Base-by-base conservation (phyloP, 2,888 invertebrate species). In the Chydorus sphaericus region DNA sequence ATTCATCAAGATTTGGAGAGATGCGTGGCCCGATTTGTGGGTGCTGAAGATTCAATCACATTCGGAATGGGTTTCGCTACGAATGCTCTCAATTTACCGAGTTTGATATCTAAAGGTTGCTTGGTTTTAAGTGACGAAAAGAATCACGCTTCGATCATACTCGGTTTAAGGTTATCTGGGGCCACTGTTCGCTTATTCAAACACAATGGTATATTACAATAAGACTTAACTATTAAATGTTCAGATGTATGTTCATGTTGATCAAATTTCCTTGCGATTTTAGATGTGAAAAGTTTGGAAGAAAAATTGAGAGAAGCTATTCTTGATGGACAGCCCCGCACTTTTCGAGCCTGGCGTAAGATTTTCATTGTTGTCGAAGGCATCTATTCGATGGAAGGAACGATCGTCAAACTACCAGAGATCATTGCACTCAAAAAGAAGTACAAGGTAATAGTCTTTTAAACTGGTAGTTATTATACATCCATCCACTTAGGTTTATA, bases 41-140 rank as follows among this genome's bases (percentile, higher is more conserved):
- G 91, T 3, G 85, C 85, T 0, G 96, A 98, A 70, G 88, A 88
- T 66, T 90, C 94, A 31, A 83, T 96, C 56, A 87, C 90, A 39
- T 90, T 93, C 71, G 93, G 93, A 61, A 97, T 97, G 97, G 97
- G 97, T 6, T 98, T 96, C 73, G 97, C 94, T 48, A 98, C 97
- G 4, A 98, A 98, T 73, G 80, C 93, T 11, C 78, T 96, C 62
- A 92, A 91, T 67, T 77, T 97, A 66, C 94, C 97, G 4, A 83
- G 84, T 37, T 74, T 98, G 33, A 73, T 94, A 57, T 80, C 82
- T 29, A 79, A 85, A 63, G 87, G 86, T 58, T 83, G 88, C 68
- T 75, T 97, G 62, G 91, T 93, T 59, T 73, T 98, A 18, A 92
- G 92, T 70, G 98, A 98, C 74, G 91, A 90, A 69, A 86, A 89